Evolutionary conservation across 2,888 invertebrate species (phyloP).

Genomic region (Syrista parreyssii): DNA sequence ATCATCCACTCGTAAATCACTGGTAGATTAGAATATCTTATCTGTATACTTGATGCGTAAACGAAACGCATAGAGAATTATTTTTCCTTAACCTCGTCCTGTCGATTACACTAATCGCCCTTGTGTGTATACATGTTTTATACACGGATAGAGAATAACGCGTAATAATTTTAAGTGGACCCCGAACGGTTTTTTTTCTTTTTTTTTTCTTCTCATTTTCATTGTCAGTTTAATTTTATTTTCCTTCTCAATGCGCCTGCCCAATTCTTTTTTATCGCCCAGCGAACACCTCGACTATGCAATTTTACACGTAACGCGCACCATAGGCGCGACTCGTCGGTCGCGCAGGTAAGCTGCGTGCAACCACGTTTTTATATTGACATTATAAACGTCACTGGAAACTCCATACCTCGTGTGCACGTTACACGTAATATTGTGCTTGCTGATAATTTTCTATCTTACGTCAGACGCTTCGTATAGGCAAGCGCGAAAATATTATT

Average conservation of each 20-base stretch:
- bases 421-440: background rate
- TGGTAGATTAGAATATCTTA: background rate
- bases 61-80: background rate
- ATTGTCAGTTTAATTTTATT: background rate
- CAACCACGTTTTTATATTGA: no score
- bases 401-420: no score
- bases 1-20: background rate
- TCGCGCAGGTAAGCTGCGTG: no score
- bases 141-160: background rate
- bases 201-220: background rate
- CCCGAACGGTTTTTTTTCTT: constrained; percentile 38
- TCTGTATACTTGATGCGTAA: constrained; percentile 8
- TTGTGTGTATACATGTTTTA: constrained; percentile 33
- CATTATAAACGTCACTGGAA: no score
- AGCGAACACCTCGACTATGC: background rate
- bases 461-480: background rate
- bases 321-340: background rate
- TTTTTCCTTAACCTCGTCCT: background rate
- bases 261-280: background rate
- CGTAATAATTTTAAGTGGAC: constrained; percentile 56
- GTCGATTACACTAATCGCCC: constrained; percentile 26
- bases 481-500: background rate
- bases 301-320: background rate
- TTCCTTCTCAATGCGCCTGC: background rate
- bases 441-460: background rate